These are phyloP conservation scores for Ischnura elegans DNA, from an alignment of 2,888 invertebrate genomes.

Conservation along the genomic window DNA sequence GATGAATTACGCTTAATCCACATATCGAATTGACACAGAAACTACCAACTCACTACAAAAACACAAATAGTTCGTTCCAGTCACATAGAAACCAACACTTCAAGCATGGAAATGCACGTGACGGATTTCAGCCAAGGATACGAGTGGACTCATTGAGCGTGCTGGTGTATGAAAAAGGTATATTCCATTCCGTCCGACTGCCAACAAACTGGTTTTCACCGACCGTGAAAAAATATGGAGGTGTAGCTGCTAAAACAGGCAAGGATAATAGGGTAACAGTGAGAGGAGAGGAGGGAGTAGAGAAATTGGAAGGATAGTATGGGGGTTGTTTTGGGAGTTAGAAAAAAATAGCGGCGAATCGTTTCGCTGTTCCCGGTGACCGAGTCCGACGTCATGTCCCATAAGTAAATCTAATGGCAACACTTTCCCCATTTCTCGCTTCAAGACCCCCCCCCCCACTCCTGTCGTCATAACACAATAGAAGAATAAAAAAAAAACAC, in stretches of 20 bases:
- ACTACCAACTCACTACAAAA: no score
- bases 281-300: background rate
- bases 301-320: background rate
- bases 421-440: conserved; percentile 26
- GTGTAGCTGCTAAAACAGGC: background rate
- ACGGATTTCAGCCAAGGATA: background rate
- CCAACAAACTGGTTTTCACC: background rate
- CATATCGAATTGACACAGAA: no score
- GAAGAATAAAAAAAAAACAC: conserved; percentile 22
- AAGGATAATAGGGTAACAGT: background rate
- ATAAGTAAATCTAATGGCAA: conserved; percentile 49
- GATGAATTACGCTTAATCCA: no score
- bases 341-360: background rate
- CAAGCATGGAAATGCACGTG: background rate
- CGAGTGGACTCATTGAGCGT: background rate
- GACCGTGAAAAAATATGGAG: background rate
- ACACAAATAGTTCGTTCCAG: no score
- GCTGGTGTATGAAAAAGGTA: background rate
- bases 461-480: conserved; percentile 35
- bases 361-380: conserved; percentile 6
- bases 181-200: background rate
- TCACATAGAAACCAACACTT: background rate
- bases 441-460: background rate
- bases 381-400: conserved; percentile 38
- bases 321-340: no score